Evolutionary conservation across 2,888 invertebrate species (phyloP).

Genomic region (Rugalucina vietnamica): DNA sequence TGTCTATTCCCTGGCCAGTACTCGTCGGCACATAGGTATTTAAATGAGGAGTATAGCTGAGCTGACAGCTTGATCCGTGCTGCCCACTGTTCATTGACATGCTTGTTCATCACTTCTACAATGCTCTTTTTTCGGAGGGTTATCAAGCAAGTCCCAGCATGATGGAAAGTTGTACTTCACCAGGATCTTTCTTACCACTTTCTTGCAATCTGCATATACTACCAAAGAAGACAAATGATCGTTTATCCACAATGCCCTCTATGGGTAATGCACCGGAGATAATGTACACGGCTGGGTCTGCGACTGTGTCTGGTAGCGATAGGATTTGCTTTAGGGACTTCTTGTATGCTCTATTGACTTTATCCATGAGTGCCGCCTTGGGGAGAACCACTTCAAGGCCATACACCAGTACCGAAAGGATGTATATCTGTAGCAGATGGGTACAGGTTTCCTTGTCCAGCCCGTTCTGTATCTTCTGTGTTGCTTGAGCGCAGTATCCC

Average conservation of each 20-base stretch:
- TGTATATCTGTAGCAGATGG: background rate
- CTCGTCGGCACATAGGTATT: too few relatives aligned
- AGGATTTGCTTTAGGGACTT: background rate
- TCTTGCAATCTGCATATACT: background rate
- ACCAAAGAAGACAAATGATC: background rate
- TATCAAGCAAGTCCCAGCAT: conserved; percentile 1
- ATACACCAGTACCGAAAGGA: background rate
- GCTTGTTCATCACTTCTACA: background rate
- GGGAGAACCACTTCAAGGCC: background rate
- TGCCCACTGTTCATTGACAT: background rate
- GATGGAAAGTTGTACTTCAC: background rate
- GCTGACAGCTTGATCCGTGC: too few relatives aligned
- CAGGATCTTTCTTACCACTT: background rate
- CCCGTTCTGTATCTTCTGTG: background rate
- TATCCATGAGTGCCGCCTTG: background rate
- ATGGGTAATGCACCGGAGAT: background rate
- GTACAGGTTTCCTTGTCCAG: background rate
- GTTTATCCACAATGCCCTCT: background rate
- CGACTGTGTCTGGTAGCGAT: background rate
- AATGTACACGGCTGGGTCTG: background rate
- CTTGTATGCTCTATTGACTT: background rate
- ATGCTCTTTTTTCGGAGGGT: background rate
- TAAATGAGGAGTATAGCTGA: too few relatives aligned
- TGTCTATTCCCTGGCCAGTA: too few relatives aligned
- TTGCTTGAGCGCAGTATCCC: background rate